phyloP scores from a whole-genome alignment of 2,888 invertebrate genomes.

The Drosophila crucigera region DNA sequence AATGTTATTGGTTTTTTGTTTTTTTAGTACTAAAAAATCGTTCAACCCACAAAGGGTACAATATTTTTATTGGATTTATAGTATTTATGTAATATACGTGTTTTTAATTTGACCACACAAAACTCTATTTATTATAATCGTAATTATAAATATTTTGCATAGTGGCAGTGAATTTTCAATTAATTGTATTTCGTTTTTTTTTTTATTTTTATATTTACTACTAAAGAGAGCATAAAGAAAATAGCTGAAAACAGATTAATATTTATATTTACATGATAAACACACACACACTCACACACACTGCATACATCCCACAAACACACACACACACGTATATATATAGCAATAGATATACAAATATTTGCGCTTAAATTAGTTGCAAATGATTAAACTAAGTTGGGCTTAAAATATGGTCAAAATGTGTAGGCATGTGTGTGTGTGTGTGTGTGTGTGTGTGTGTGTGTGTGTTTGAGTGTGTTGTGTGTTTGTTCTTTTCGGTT shows the following conservation, averaged over 20 bases:
- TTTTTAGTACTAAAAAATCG: constrained; percentile 45
- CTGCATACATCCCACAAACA: not conserved
- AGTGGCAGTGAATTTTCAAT: constrained; percentile 49
- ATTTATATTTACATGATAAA: constrained; percentile 59
- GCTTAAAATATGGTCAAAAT: constrained; percentile 63
- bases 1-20: constrained; percentile 27
- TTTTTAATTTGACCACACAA: constrained; percentile 47
- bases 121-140: constrained; percentile 30
- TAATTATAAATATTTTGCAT: constrained; percentile 32
- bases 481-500: constrained; percentile 46
- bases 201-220: constrained; percentile 15
- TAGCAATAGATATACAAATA: constrained; percentile 33
- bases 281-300: constrained; percentile 12
- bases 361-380: constrained; percentile 62
- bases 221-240: constrained; percentile 28
- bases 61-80: constrained; percentile 43
- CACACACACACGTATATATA: constrained; percentile 4
- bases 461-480: constrained; percentile 22
- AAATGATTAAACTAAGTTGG: constrained; percentile 68
- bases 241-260: constrained; percentile 45
- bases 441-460: constrained; percentile 3
- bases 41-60: constrained; percentile 44
- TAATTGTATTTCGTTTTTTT: constrained; percentile 20
- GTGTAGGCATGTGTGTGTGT: constrained; percentile 15
- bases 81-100: constrained; percentile 34